phyloP scores from a whole-genome alignment of 2,888 invertebrate genomes.

The Lacanobia wlatinum region DNA sequence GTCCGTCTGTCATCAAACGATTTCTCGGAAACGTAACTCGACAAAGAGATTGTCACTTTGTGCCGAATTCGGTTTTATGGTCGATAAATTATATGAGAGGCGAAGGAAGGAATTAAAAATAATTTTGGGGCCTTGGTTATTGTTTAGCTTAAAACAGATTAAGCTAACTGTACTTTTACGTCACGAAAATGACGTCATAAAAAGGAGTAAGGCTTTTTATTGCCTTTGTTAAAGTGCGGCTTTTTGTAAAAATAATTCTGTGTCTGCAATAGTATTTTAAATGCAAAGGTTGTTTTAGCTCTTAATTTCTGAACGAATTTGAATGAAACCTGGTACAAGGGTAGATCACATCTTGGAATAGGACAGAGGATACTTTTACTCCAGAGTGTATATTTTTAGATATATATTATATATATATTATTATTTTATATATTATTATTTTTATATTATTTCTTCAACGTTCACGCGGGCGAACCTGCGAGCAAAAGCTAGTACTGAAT shows the following conservation, averaged over 20 bases:
- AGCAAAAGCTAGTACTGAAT: too few relatives aligned
- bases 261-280: background rate
- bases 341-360: too few relatives aligned
- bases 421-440: too few relatives aligned
- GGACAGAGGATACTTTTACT: too few relatives aligned
- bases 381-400: too few relatives aligned
- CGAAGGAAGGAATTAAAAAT: conserved; percentile 64
- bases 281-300: too few relatives aligned
- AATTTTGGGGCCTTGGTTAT: conserved; percentile 50
- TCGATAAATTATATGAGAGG: conserved; percentile 62
- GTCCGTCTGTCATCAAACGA: conserved; percentile 66
- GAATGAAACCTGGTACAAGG: too few relatives aligned
- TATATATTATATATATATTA: too few relatives aligned
- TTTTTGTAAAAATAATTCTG: background rate
- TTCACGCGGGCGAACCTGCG: too few relatives aligned
- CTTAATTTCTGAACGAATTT: too few relatives aligned
- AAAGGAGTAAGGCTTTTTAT: conserved; percentile 30
- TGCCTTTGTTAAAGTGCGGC: conserved; percentile 1
- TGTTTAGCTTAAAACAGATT: conserved; percentile 52
- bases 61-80: conserved; percentile 67
- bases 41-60: conserved; percentile 69
- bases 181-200: conserved; percentile 45
- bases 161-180: conserved; percentile 59
- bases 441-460: too few relatives aligned
- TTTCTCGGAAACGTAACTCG: conserved; percentile 60